phyloP scores from a whole-genome alignment of 2,888 invertebrate species.

The Nemotelus nigrinus region DNA sequence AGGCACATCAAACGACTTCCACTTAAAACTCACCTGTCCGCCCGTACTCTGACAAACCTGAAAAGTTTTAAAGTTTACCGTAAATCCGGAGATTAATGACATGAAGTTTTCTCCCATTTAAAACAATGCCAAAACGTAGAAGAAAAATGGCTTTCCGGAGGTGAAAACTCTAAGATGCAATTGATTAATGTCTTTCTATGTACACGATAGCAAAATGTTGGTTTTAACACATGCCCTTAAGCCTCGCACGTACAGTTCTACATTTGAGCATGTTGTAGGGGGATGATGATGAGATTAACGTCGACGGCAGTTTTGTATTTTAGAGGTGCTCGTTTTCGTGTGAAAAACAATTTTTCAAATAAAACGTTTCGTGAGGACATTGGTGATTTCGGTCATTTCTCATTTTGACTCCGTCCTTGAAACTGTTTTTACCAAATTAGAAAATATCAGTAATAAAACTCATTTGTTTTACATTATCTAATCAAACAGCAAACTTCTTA shows the following conservation, averaged over 20 bases:
- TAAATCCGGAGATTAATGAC: constrained; percentile 44
- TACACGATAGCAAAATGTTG: constrained; percentile 34
- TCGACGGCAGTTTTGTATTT: no score
- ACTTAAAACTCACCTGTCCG: constrained; percentile 41
- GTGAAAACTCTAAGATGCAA: constrained; percentile 42
- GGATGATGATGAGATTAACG: no score
- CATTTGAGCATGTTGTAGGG: no score
- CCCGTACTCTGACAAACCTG: constrained; percentile 26
- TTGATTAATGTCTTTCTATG: constrained; percentile 42
- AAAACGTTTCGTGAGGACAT: no score
- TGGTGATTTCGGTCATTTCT: no score
- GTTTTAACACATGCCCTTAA: constrained; percentile 31
- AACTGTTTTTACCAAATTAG: no score
- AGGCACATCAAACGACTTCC: constrained; percentile 35
- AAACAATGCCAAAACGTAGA: constrained; percentile 43
- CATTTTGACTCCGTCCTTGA: no score
- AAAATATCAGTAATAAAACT: no score
- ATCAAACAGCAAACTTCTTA: no score
- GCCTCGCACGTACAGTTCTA: not conserved
- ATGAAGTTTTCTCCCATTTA: constrained; percentile 42
- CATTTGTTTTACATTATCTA: no score
- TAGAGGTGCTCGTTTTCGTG: no score
- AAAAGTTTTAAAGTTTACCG: constrained; percentile 41
- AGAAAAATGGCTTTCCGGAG: constrained; percentile 42
- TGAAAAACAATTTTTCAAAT: no score